These are phyloP conservation scores for Battus philenor DNA, from an alignment of 1,140 invertebrate species.

Conservation along the genomic window DNA sequence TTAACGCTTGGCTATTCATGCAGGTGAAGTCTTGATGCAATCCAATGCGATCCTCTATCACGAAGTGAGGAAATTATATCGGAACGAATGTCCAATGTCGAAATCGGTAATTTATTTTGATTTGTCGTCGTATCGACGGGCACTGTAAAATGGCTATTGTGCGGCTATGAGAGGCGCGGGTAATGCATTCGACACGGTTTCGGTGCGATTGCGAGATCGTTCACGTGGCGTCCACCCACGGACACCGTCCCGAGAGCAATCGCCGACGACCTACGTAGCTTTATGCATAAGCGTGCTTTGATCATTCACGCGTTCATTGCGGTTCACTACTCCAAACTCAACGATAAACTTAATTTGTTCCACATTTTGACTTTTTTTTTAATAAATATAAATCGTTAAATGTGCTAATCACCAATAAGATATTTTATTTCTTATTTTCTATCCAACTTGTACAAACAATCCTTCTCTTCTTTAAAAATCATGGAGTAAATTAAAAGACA, in stretches of 20 bases:
- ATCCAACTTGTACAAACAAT: too few relatives aligned
- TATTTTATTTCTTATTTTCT: too few relatives aligned
- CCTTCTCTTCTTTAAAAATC: too few relatives aligned
- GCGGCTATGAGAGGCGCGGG: slow-evolving; percentile 40
- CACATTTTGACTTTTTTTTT: too few relatives aligned
- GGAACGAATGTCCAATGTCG: slow-evolving; percentile 63
- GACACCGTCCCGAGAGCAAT: slow-evolving; percentile 16
- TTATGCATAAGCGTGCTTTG: slow-evolving; percentile 8
- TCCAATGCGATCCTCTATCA: slow-evolving; percentile 34
- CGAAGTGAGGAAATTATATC: slow-evolving; percentile 58
- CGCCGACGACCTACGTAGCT: slow-evolving; percentile 15
- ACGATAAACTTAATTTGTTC: neutral
- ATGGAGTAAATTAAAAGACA: too few relatives aligned
- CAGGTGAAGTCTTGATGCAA: too few relatives aligned
- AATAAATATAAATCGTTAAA: too few relatives aligned
- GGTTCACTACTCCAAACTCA: neutral
- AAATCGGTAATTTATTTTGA: slow-evolving; percentile 66
- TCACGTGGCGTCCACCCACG: slow-evolving; percentile 30
- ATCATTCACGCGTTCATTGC: neutral
- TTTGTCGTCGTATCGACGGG: slow-evolving; percentile 47
- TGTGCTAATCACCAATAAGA: too few relatives aligned
- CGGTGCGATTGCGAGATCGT: slow-evolving; percentile 29
- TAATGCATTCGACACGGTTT: slow-evolving; percentile 58
- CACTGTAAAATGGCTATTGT: slow-evolving; percentile 59
- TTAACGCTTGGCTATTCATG: too few relatives aligned